Base-by-base conservation (phyloP, 2,888 invertebrate species). In the Nomada fabriciana region DNA sequence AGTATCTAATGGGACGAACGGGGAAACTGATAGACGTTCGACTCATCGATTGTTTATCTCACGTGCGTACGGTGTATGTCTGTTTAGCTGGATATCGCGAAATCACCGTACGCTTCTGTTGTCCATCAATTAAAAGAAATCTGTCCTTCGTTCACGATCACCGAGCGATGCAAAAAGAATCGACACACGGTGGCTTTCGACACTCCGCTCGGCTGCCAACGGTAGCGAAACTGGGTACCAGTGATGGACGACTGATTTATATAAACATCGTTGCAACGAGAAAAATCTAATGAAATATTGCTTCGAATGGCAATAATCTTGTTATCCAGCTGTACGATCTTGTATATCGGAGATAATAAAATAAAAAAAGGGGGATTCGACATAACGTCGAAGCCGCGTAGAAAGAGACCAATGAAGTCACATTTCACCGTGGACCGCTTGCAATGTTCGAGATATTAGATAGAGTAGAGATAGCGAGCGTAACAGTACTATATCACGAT, bases 11-110 rank as follows among this genome's bases (percentile, higher is more conserved):
- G 23, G 71, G 69, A 83, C 76, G 52, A 74, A 68, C 76, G 82
- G 86, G 86, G 82, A 86, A 88, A 86, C 60, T 72, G 78, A 75
- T 67, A 67, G 64, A 61, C 69, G 65, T 25, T 59, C 65, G 80
- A 68, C 60, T 76, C 74, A 76, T 78, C 80, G 84, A 80, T 88
- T 69, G 81, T 82, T 77, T 65, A 57, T 75, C 64, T 50, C 3
- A 20, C 65, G 36, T 53, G 29, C 20, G 52, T 20, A 15, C 43
- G 18, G 36, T 43, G n/a, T 5, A 29, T 20, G 15, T 36, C 47
- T 23, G 23, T 64, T 61, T 18, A 18, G 3, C 1, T n/a, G 25
- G 57, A 65, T 47, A 83, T 77, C 67, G 80, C 70, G 57, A 74
- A 79, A 79, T 80, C 52, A 55, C 65, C 74, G 76, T 85, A 82